Base-by-base conservation (phyloP, 2,113 vertebrate species). In the Drymodes brunneopygia region DNA sequence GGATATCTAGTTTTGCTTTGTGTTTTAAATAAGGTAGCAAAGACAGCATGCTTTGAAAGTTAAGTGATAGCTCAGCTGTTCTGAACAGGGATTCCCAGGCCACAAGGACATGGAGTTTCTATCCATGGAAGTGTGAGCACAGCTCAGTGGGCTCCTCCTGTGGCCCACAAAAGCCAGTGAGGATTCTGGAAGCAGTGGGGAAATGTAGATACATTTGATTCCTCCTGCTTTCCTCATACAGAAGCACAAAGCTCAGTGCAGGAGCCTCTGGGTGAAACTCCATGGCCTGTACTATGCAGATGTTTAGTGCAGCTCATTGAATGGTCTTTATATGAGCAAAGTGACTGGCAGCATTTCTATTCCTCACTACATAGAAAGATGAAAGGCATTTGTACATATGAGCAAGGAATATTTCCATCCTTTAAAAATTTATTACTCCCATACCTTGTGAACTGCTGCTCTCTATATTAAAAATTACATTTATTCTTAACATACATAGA, bases 61-160 rank as follows among this genome's bases (percentile, higher is more conserved):
- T 27, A 13, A 10, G 12, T 65, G 65, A 7, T 42, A 77, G 28
- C 25, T 56, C 73, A 64, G 29, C 17, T 7, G 10, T 64, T 90
- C 71, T 57, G 11, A 81, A 6, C 23, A 24, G 25, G 9, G 31
- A 11, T 27, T 65, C 42, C 23, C 33, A 48, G 54, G 11, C 22
- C 62, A 61, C 13, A 45, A 29, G 18, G 28, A 40, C 0, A 0
- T 11, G 22, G 29, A 47, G 3, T 51, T n/a, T 67, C 18, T 7
- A 19, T 25, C 15, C 2, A 1, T 13, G 31, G 29, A 51, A 23
- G 4, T 7, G 21, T 28, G 12, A 91, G 29, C 36, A 19, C 28
- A 53, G 23, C 17, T 23, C 25, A 31, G 1, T 12, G 8, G 27
- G 27, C 21, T 87, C 28, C 33, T 44, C 8, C 10, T 51, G 42